Conservation (phyloP, 2,797 vertebrate species). For the Arremon brunneinucha region DNA sequence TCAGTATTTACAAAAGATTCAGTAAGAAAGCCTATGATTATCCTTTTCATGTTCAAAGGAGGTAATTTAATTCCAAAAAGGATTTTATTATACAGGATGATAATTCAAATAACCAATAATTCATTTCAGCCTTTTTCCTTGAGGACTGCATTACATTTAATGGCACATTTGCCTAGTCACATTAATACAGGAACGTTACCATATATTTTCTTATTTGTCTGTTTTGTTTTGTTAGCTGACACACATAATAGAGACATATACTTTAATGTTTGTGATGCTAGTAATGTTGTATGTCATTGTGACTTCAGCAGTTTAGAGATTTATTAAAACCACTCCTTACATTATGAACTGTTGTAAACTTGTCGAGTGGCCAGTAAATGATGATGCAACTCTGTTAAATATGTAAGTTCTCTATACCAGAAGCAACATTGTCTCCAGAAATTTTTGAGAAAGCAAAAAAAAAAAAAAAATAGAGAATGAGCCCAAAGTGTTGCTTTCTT, state of each 20-base stretch:
- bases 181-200: not conserved
- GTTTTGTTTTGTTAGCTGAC: not conserved
- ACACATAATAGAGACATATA: not conserved
- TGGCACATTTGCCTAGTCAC: not conserved
- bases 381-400: not conserved
- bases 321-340: constrained; percentile 7
- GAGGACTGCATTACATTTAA: not conserved
- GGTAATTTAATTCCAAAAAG: constrained; percentile 53
- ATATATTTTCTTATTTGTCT: constrained; percentile 10
- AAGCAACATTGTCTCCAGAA: not conserved
- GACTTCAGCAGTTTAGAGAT: not conserved
- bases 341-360: constrained; percentile 1
- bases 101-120: constrained; percentile 19
- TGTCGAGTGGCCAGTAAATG: not conserved
- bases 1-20: constrained; percentile 61
- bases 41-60: constrained; percentile 35
- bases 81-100: constrained; percentile 36
- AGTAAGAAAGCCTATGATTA: constrained; percentile 68
- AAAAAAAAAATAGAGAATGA: not conserved
- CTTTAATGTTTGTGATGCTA: not conserved
- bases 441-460: not conserved
- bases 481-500: not conserved
- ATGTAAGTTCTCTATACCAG: not conserved
- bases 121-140: constrained; percentile 14
- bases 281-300: not conserved